A percentile compares a stretch with the other conserved stretches of the same genome.
Evolutionary conservation across 1,140 invertebrate genomes (phyloP).

Genomic region (Phenacoccus solenopsis): DNA sequence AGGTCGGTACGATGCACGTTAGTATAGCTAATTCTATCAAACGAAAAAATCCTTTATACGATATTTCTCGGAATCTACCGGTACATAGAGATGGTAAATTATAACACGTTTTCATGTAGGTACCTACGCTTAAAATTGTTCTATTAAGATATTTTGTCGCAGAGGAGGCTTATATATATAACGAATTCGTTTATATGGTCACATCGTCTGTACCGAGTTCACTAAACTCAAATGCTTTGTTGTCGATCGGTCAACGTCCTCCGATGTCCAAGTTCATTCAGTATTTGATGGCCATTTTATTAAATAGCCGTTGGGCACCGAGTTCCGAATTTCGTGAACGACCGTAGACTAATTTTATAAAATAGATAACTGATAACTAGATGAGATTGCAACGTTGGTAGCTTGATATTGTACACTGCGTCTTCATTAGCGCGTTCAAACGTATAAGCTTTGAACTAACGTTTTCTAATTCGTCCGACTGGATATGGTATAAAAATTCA

Average conservation of each 20-base stretch:
- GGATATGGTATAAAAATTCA: not conserved
- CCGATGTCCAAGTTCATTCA: not conserved
- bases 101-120: not conserved
- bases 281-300: not conserved
- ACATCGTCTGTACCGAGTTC: not conserved
- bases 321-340: not conserved
- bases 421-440: no score
- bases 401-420: not conserved
- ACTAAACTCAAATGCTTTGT: conserved; percentile 10
- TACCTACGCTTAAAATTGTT: conserved; percentile 3
- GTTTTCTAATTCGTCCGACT: not conserved
- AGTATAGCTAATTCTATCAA: no score
- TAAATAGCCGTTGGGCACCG: not conserved
- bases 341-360: not conserved
- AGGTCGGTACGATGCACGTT: no score
- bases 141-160: not conserved
- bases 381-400: not conserved
- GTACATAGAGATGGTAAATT: not conserved
- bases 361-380: no score
- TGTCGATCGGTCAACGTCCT: conserved; percentile 3
- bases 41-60: no score
- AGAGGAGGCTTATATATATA: not conserved
- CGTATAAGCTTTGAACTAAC: not conserved
- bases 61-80: not conserved
- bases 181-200: not conserved